Percentiles rank a stretch among this genome's conserved stretches.
These are phyloP conservation scores for Lasioglossum oenotherae DNA, from an alignment of 2,888 invertebrate species.

Conservation along the genomic window DNA sequence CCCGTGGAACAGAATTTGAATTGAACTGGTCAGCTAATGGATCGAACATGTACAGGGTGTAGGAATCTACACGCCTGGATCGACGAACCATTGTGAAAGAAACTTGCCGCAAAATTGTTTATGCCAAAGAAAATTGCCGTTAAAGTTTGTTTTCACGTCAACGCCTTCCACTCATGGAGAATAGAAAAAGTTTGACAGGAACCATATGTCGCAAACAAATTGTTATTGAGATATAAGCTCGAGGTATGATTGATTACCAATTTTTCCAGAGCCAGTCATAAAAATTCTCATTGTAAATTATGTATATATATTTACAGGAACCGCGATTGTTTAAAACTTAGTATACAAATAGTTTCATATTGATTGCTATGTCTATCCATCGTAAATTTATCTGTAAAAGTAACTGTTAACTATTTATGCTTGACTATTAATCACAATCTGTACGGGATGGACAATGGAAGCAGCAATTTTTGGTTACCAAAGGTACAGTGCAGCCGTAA, in stretches of 20 bases:
- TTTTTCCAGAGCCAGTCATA: background rate
- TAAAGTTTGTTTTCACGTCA: no score
- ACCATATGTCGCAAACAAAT: no score
- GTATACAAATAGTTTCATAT: background rate
- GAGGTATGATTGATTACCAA: background rate
- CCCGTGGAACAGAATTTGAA: background rate
- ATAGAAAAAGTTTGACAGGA: no score
- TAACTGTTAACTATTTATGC: no score
- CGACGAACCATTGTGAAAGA: no score
- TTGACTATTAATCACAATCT: background rate
- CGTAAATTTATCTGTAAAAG: background rate
- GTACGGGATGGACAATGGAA: background rate
- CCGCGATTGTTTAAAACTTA: background rate
- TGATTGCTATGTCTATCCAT: no score
- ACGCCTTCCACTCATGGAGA: no score
- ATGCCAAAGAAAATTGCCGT: no score
- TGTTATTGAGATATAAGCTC: no score
- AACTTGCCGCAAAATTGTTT: no score
- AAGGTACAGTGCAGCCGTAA: background rate
- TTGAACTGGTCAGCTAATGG: background rate
- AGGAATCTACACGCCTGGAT: no score
- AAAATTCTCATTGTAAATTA: background rate
- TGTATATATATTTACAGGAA: background rate
- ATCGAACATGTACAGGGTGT: background rate
- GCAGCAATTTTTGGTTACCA: no score